Base-by-base conservation (phyloP, 1,140 invertebrate genomes). In the Xylocopa sonorina region DNA sequence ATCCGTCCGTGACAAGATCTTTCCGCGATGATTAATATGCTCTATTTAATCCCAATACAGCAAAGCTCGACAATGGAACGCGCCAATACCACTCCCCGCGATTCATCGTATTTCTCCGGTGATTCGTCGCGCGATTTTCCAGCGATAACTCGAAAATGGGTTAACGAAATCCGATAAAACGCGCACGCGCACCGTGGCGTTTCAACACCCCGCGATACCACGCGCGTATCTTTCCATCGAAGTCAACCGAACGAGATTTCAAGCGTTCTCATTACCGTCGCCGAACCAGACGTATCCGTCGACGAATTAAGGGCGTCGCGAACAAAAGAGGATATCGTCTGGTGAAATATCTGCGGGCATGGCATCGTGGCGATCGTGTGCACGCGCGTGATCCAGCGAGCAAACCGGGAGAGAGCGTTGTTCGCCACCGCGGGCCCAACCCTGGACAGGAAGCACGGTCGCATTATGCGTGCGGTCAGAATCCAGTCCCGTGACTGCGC, bases 381-480 rank as follows among this genome's bases (percentile, higher is more conserved):
- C 41, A 53, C n/a, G 53, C 24, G 29, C 63, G 41, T 32, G 64
- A 66, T 32, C 60, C 60, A 48, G 48, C 48, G n/a, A 46, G 46
- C 24, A 62, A 74, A 73, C 46, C 68, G 62, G 48, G 57, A 46
- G 68, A n/a, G n/a, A n/a, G n/a, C n/a, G n/a, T n/a, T 68, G 58
- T 60, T 78, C 46, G 67, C 27, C 48, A 53, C 1, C 60, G 32
- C 29, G 43, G 32, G 55, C 75, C 75, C 53, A 69, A 69, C 75
- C 75, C 75, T 50, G 32, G 53, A 58, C 53, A 77, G 66, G 66
- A 77, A 77, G 64, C 38, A 69, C 32, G 64, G 24, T 69, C 60
- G 24, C 53, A 77, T 69, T 77, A 48, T 60, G 41, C 2, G 51
- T 27, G 62, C n/a, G 62, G 50, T 69, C 43, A 69, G 41, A 53